These are phyloP conservation scores for Hofmannophila pseudospretella DNA, from an alignment of 2,888 invertebrate species.

Conservation along the genomic window DNA sequence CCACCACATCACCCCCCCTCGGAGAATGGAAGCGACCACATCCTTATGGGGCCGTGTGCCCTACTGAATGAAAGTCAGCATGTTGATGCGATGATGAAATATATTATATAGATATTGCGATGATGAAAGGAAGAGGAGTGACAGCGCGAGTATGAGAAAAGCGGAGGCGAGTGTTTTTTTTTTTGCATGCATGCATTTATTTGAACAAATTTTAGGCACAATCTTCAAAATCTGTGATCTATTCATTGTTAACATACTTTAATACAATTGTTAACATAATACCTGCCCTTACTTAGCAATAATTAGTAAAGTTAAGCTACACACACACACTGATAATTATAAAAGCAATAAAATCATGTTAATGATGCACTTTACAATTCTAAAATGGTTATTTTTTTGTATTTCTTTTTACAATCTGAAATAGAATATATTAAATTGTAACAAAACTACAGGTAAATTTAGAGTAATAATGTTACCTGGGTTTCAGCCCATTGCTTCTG, in stretches of 20 bases:
- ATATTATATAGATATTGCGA: no score
- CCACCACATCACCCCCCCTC: no score
- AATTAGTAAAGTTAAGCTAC: neutral
- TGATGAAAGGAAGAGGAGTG: no score
- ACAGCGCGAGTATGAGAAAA: no score
- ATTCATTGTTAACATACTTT: conserved; percentile 27
- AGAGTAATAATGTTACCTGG: no score
- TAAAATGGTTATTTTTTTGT: no score
- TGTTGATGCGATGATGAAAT: no score
- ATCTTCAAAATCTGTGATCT: conserved; percentile 56
- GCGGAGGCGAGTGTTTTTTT: no score
- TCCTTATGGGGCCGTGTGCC: no score
- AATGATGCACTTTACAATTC: neutral
- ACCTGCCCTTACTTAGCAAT: conserved; percentile 2
- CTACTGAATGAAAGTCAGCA: no score
- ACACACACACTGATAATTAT: neutral
- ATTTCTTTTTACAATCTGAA: neutral
- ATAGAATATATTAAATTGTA: conserved; percentile 1
- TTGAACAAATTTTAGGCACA: conserved; percentile 43
- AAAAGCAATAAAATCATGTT: neutral
- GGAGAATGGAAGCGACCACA: no score
- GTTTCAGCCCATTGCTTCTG: conserved; percentile 99
- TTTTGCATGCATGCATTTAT: conserved; percentile 31
- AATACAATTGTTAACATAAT: neutral
- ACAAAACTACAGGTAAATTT: conserved; percentile 15